Percentiles rank a stretch among this genome's conserved stretches.
Evolutionary conservation across 2,113 vertebrate genomes (phyloP).

Genomic region (Brachypteracias leptosomus): DNA sequence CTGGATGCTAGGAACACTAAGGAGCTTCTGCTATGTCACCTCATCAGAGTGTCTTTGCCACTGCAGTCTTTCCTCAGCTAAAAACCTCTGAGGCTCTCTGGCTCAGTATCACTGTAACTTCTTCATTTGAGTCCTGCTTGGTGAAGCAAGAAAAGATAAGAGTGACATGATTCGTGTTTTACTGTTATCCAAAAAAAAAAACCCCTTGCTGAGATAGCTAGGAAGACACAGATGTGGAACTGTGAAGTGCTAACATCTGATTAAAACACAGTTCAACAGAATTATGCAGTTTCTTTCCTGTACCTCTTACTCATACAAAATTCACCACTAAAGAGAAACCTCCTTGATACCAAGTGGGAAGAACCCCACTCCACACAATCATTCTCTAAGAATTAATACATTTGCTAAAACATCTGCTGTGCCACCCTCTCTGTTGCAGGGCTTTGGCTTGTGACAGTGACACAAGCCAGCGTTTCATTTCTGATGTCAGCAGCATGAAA

Average conservation of each 20-base stretch:
- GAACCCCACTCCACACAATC: neutral
- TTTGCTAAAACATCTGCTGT: neutral
- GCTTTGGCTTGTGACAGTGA: neutral
- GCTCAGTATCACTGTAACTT: neutral
- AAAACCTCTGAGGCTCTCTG: neutral
- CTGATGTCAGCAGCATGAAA: fast-evolving
- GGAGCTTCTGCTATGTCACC: neutral
- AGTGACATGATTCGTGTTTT: neutral
- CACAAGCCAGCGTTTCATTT: neutral
- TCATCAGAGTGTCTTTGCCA: neutral
- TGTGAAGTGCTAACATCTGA: neutral
- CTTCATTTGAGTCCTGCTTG: neutral
- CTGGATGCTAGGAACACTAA: neutral
- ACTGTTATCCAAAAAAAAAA: neutral
- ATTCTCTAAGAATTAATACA: neutral
- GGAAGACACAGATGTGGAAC: neutral
- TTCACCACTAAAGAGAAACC: neutral
- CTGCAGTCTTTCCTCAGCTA: neutral
- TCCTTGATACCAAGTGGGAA: neutral
- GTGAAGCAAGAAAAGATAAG: conserved; percentile 1
- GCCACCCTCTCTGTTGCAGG: neutral
- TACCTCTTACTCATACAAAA: neutral
- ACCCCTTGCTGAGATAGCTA: neutral
- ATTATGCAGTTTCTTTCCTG: neutral
- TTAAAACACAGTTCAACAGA: neutral